Evolutionary conservation across 1,140 invertebrate genomes (phyloP), one percentile per base, ranked within the genome.

Genomic region (Zaprionus camerounensis): DNA sequence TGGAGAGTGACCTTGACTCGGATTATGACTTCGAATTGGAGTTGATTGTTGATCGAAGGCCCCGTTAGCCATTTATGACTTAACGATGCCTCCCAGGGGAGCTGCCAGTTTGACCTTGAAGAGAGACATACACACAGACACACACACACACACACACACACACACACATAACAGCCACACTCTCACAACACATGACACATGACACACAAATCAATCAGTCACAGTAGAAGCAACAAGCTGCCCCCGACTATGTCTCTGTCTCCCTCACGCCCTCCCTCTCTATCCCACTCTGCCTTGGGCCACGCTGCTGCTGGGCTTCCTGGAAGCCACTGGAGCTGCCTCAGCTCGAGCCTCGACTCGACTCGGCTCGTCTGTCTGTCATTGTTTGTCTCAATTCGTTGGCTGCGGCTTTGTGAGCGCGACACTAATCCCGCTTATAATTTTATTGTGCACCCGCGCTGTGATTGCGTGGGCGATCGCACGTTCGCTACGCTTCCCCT

Each of bases 401-500:
- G 76, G 44, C 61, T 20, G 63, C 24, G 63, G 57, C 63, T 70
- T 73, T 78, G 70, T 80, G 56, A 36, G 66, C 64, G 70, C 80
- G 85, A 88, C 85, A 85, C 81, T 88, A 90, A 88, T 84, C 85
- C 85, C 80, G 83, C 85, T 88, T 90, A 88, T 88, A 85, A 88
- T 90, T 88, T 88, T 88, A 88, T 90, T 88, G 72, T 80, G 61
- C 74, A 26, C 55, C 46, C 44, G 24, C 55, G 44, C 20, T 38
- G 20, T 1, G 6, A 41, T 17, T 68, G 68, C 73, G 73, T 76
- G 73, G 73, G 73, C 26, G 46, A 51, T 55, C n/a, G 61, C 62
- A 24, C 22, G 9, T 15, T 31, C 3, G 12, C 36, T 11, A n/a
- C 12, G 12, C 4, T 36, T 44, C 46, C 7, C 17, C 34, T 12